These are phyloP conservation scores for Emberiza fucata DNA, from an alignment of 2,113 vertebrate genomes.

Conservation along the genomic window DNA sequence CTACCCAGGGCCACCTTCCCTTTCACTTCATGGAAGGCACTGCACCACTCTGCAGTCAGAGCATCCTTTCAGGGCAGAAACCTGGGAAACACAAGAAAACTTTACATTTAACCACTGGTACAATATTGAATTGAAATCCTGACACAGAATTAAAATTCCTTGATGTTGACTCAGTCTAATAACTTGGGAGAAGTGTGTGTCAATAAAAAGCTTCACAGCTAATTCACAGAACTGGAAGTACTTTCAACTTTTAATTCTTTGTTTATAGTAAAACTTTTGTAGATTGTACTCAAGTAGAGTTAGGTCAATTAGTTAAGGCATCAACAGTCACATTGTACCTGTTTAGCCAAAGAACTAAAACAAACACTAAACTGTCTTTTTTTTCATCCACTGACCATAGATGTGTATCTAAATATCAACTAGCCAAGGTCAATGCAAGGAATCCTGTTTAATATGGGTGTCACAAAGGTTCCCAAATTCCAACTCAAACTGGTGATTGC, in stretches of 20 bases:
- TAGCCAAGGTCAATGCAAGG: neutral
- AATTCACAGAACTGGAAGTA: neutral
- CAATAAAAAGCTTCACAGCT: neutral
- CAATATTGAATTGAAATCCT: neutral
- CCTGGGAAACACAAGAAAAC: neutral
- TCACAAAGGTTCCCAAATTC: neutral
- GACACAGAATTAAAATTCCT: neutral
- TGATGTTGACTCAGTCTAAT: neutral
- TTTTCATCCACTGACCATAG: neutral
- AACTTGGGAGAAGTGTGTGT: neutral
- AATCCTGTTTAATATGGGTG: neutral
- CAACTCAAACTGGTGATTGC: neutral
- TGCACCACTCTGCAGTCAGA: neutral
- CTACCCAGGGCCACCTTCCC: neutral
- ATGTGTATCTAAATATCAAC: neutral
- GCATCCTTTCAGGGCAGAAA: neutral
- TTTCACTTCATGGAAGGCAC: neutral
- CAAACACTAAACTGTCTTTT: neutral
- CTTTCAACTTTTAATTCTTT: constrained; percentile 1
- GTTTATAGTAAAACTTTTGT: neutral
- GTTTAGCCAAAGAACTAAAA: neutral
- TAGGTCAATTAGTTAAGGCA: neutral
- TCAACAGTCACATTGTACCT: neutral
- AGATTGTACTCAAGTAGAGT: neutral
- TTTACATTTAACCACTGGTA: neutral